phyloP scores from a whole-genome alignment of 2,888 invertebrate genomes.

The Galerucella nymphaeae region DNA sequence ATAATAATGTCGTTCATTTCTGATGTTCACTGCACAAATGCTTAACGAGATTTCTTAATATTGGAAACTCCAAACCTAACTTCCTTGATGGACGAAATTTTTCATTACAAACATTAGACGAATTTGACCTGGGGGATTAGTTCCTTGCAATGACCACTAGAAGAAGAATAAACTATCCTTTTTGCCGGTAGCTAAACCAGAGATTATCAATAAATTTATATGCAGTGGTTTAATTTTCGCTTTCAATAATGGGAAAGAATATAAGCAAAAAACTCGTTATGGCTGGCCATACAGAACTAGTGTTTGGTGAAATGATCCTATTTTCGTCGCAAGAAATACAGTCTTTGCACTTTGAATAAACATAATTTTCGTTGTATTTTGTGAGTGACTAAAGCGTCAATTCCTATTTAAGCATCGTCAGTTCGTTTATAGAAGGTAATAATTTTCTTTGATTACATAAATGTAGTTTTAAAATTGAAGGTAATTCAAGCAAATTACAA shows the following conservation, averaged over 20 bases:
- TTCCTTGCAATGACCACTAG: no score
- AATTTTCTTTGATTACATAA: background rate
- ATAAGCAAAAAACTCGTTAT: no score
- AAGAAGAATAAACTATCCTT: no score
- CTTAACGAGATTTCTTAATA: background rate
- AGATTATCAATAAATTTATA: no score
- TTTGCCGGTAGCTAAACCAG: no score
- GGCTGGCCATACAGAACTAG: background rate
- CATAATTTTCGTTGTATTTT: background rate
- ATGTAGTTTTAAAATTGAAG: background rate
- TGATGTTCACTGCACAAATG: background rate
- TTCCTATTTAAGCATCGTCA: background rate
- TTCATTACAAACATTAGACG: no score
- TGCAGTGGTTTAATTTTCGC: no score
- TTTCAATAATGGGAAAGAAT: no score
- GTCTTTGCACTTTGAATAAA: background rate
- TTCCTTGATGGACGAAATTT: no score
- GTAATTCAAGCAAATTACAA: slow-evolving; percentile 1
- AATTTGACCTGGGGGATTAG: no score
- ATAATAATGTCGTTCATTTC: background rate
- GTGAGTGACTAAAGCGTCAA: background rate
- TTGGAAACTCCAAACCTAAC: no score
- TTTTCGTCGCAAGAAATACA: background rate
- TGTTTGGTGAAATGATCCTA: background rate
- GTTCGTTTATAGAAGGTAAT: slow-evolving; percentile 7